These are phyloP conservation scores for Atta colombica DNA, from an alignment of 1,140 invertebrate genomes.

Conservation along the genomic window DNA sequence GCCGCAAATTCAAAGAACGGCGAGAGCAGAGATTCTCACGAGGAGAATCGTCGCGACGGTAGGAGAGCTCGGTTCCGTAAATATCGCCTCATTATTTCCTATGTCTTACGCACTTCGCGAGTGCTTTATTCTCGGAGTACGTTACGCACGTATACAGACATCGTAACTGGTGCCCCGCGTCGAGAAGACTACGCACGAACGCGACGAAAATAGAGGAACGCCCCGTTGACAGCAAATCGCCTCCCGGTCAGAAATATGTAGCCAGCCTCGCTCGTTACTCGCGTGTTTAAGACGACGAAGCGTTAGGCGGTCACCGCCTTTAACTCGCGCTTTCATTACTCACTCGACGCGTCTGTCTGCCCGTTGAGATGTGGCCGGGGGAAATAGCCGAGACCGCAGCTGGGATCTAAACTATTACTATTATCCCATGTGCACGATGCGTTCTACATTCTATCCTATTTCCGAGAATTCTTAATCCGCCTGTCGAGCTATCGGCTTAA, in stretches of 20 bases:
- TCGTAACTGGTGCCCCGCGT: not conserved
- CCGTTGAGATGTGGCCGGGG: not conserved
- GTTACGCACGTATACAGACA: not conserved
- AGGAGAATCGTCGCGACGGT: not conserved
- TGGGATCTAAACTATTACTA: conserved; percentile 27
- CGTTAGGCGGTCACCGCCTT: conserved; percentile 18
- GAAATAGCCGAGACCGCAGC: not conserved
- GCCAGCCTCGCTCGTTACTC: conserved; percentile 46
- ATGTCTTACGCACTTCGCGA: conserved; percentile 60
- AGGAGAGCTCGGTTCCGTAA: conserved; percentile 27
- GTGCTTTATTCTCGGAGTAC: conserved; percentile 71
- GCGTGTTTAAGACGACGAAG: conserved; percentile 21
- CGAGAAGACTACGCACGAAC: not conserved
- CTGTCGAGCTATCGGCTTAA: conserved; percentile 14
- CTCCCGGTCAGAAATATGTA: conserved; percentile 59
- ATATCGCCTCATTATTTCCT: conserved; percentile 67
- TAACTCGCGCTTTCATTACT: conserved; percentile 44
- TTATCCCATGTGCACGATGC: not conserved
- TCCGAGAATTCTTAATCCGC: conserved; percentile 44
- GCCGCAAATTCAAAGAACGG: conserved; percentile 35
- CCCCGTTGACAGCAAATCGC: conserved; percentile 70
- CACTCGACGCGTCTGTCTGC: conserved; percentile 2
- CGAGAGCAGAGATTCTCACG: conserved; percentile 9
- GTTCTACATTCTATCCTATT: not conserved
- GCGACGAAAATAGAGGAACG: conserved; percentile 78